A percentile compares a stretch with the other conserved stretches of the same genome.
These are phyloP conservation scores for Cosmopolites sordidus DNA, from an alignment of 2,888 invertebrate species.

Conservation along the genomic window DNA sequence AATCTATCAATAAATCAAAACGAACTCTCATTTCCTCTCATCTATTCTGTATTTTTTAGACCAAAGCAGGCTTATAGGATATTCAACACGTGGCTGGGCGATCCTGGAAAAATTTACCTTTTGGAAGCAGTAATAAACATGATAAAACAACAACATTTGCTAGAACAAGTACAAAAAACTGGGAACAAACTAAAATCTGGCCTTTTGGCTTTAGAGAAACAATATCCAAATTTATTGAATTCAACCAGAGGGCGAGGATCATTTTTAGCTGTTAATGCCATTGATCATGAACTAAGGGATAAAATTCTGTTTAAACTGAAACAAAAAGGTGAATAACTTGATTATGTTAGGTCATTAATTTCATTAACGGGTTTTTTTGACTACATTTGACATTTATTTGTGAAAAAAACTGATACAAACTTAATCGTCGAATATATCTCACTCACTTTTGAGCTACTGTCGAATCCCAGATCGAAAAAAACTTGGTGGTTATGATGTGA, in stretches of 20 bases:
- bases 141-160: conserved; percentile 75
- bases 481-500: too few relatives aligned
- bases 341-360: too few relatives aligned
- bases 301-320: conserved; percentile 65
- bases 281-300: conserved; percentile 63
- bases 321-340: conserved; percentile 59
- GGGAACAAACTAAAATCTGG: conserved; percentile 66
- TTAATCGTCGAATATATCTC: too few relatives aligned
- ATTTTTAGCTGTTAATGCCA: conserved; percentile 78
- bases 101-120: conserved; percentile 88
- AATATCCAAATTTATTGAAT: conserved; percentile 67
- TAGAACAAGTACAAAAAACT: conserved; percentile 66
- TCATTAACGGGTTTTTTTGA: too few relatives aligned
- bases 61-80: conserved; percentile 79
- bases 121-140: conserved; percentile 81
- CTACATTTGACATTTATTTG: too few relatives aligned
- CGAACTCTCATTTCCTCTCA: too few relatives aligned
- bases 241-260: conserved; percentile 85
- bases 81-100: conserved; percentile 99
- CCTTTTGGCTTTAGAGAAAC: conserved; percentile 60
- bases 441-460: too few relatives aligned
- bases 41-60: conserved; percentile 44
- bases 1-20: too few relatives aligned
- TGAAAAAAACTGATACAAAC: too few relatives aligned
- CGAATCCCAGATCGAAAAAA: too few relatives aligned